phyloP scores from a whole-genome alignment of 2,888 invertebrate species.

The Scrobipalpa costella region DNA sequence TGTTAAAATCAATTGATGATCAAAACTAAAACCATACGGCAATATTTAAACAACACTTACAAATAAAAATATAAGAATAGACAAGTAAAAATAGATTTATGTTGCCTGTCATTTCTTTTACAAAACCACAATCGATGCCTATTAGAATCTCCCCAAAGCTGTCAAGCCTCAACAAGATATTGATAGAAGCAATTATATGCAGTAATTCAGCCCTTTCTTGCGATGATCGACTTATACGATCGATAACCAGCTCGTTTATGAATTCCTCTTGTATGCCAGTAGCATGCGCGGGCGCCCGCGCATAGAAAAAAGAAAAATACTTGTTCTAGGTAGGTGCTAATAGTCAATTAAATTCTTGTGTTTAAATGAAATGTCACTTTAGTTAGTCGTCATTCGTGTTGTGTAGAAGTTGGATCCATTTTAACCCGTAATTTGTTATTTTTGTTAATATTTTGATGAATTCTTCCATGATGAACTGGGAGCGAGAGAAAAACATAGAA shows the following conservation, averaged over 20 bases:
- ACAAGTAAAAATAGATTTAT: not conserved
- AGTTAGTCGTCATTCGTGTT: not conserved
- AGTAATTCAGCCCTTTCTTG: slow-evolving; percentile 17
- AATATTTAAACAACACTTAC: too few relatives aligned
- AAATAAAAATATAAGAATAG: not conserved
- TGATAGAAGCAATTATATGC: slow-evolving; percentile 28
- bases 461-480: too few relatives aligned
- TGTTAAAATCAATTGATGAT: too few relatives aligned
- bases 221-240: slow-evolving; percentile 1
- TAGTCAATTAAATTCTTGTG: slow-evolving; percentile 1
- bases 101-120: not conserved
- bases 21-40: too few relatives aligned
- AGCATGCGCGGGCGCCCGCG: not conserved
- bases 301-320: not conserved
- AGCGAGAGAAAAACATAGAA: too few relatives aligned
- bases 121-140: not conserved
- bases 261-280: not conserved
- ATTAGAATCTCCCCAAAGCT: slow-evolving; percentile 3
- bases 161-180: slow-evolving; percentile 24
- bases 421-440: not conserved
- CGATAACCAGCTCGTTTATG: slow-evolving; percentile 5
- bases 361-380: not conserved
- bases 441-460: too few relatives aligned
- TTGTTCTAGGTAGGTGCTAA: not conserved
- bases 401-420: not conserved